Evolutionary conservation across 2,888 invertebrate genomes (phyloP), one percentile per base, ranked within the genome.

Genomic region (Ormia ochracea): DNA sequence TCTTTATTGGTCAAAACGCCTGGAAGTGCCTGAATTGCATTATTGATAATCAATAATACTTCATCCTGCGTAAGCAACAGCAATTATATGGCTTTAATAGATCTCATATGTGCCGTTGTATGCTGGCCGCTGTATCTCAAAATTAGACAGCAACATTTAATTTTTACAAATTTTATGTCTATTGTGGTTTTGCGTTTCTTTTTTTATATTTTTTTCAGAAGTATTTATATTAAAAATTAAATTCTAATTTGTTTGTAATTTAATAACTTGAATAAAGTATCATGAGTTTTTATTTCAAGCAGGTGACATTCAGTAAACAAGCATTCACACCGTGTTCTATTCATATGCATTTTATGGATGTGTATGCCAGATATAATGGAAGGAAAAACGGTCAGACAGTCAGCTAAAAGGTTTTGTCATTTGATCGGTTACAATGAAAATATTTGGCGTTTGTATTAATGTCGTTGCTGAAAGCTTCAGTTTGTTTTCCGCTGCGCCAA

Each of bases 241-340:
- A 58, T 61, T 12, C 19, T 36, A 9, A 36, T 56, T 21, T 38
- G 36, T 38, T 74, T 61, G 66, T 68, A 52, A 75, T 59, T 43
- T 59, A 36, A 75, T 75, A 75, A 26, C 38, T 43, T 36, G n/a
- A n/a, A n/a, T n/a, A 58, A 26, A 50, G 68, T 68, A 75, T 75
- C 68, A 45, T 68, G 68, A 75, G 33, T 59, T 75, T 68, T 75
- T 68, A 75, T 50, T 75, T 75, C 33, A 75, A 52, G 52, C 52
- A 52, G 59, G 41, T 74, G 74, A 66, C 66, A 74, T 66, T 74
- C 31, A 36, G 33, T 70, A 63, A 54, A 17, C 58, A 73, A 17
- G 14, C 59, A 52, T 23, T 59, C 58, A 56, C 23, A 31, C 38
- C 21, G 19, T 31, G 17, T 17, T 14, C 48, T 41, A 52, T 59